Evolutionary conservation across 2,797 vertebrate species (phyloP).

Genomic region (Oceanodroma leucorhoa): DNA sequence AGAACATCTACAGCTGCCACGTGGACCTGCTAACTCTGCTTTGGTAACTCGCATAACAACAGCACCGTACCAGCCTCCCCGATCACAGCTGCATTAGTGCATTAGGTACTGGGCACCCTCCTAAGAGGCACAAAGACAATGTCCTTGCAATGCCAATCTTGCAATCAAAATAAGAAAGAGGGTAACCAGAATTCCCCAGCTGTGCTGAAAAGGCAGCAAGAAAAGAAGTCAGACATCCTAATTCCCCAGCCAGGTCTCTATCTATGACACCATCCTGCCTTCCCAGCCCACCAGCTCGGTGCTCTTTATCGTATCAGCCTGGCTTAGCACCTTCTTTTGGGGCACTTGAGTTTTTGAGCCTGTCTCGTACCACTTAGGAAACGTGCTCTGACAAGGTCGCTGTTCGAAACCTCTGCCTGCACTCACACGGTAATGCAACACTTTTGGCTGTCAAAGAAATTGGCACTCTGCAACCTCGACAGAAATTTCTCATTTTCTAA

Average conservation of each 20-base stretch:
- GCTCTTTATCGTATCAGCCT: neutral
- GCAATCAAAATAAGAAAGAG: neutral
- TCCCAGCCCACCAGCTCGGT: neutral
- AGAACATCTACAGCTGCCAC: neutral
- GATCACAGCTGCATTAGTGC: neutral
- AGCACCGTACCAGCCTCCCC: neutral
- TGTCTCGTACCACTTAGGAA: neutral
- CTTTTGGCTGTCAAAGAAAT: neutral
- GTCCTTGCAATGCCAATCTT: neutral
- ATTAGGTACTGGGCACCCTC: neutral
- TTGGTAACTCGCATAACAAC: neutral
- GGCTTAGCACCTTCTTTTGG: conserved; percentile 1
- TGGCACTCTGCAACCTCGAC: neutral
- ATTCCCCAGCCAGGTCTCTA: neutral
- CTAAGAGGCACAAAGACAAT: neutral
- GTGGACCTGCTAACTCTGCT: neutral
- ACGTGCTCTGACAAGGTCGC: neutral
- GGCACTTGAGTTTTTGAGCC: neutral
- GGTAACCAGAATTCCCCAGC: neutral
- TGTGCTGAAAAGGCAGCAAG: neutral
- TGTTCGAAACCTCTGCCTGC: neutral
- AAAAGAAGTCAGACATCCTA: neutral
- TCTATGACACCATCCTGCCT: neutral
- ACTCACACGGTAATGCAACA: fast-evolving
- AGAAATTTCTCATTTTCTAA: neutral